phyloP scores from a whole-genome alignment of 1,140 invertebrate genomes.

The Penaeus chinensis region DNA sequence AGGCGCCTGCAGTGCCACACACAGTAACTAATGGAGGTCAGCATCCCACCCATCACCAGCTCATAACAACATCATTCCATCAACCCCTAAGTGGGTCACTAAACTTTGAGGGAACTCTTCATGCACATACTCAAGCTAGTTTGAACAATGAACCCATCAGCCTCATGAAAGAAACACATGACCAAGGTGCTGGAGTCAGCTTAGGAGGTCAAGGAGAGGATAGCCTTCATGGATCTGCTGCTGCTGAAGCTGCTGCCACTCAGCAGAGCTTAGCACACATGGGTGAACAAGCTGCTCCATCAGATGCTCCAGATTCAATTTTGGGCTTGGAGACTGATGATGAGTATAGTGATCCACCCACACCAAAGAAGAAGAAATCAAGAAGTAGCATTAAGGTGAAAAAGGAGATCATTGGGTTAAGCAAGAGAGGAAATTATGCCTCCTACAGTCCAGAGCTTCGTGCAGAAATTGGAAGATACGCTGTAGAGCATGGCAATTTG shows the following conservation, averaged over 20 bases:
- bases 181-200: constrained; percentile 33
- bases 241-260: constrained; percentile 13
- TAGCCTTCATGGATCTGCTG: constrained; percentile 43
- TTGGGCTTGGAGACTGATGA: constrained; percentile 50
- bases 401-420: constrained; percentile 20
- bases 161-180: constrained; percentile 56
- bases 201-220: constrained; percentile 50
- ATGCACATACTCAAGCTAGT: constrained; percentile 40
- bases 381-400: constrained; percentile 35
- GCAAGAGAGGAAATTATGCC: constrained; percentile 66
- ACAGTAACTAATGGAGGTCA: constrained; percentile 41
- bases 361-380: constrained; percentile 53
- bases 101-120: constrained; percentile 52
- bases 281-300: constrained; percentile 40
- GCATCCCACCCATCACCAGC: constrained; percentile 50
- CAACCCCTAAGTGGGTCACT: constrained; percentile 49
- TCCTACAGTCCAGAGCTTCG: constrained; percentile 68
- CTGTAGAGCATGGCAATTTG: constrained; percentile 67
- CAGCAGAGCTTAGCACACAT: constrained; percentile 33
- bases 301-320: constrained; percentile 41
- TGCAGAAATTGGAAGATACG: constrained; percentile 68
- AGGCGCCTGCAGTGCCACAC: constrained; percentile 42
- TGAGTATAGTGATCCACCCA: constrained; percentile 48
- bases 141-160: constrained; percentile 59
- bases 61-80: constrained; percentile 53